Evolutionary conservation across 2,113 vertebrate species (phyloP), one percentile per base, ranked within the genome.

Genomic region (Scatophagus argus): DNA sequence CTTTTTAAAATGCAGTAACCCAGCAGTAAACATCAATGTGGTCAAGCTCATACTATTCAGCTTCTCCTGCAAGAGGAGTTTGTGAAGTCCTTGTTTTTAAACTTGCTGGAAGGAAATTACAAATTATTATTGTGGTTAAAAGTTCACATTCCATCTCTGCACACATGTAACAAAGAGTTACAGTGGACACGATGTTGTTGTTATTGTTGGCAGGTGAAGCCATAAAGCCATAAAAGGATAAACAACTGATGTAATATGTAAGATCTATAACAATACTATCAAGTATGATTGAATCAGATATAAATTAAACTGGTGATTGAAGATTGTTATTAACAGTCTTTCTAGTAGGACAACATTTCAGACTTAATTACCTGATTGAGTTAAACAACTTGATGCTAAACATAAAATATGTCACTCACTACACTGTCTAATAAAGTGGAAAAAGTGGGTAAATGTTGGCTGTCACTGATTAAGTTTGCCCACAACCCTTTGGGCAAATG

Each of bases 281-380:
- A 17, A 10, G 31, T 67, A 54, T 73, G 38, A 73, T 32, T 46
- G 63, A 75, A 47, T 2, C 19, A 27, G 43, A 21, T 29, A 61
- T 32, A 36, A 73, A 66, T 36, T 14, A 77, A n/a, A n/a, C n/a
- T n/a, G n/a, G n/a, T n/a, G n/a, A n/a, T n/a, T n/a, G n/a, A 41
- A 25, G 56, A 77, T 77, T 21, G 68, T 56, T n/a, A 16, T 14
- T 9, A 19, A 23, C 32, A 49, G 54, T 43, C 3, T 4, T 4
- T 68, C 44, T 3, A 13, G 21, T 31, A 58, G 17, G 0, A 8
- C 23, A 63, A n/a, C 1, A 3, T 65, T 55, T 29, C 43, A 11
- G 27, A 51, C 51, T 16, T 29, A 13, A 41, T 41, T n/a, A n/a
- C n/a, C n/a, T n/a, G n/a, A n/a, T n/a, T n/a, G n/a, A n/a, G n/a